Evolutionary conservation across 2,888 invertebrate species (phyloP), one percentile per base, ranked within the genome.

Genomic region (Diloba caeruleocephala): DNA sequence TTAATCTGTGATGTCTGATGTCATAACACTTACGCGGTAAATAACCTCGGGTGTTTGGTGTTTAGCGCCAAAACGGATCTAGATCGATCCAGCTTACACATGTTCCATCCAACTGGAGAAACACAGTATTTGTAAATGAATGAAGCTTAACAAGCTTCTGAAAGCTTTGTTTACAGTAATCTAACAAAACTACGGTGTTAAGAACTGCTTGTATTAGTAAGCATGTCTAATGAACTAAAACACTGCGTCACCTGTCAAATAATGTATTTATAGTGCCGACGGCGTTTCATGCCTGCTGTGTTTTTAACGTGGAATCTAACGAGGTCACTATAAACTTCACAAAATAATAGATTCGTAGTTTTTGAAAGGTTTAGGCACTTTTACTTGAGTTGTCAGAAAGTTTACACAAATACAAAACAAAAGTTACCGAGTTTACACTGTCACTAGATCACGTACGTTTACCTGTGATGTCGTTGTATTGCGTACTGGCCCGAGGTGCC

Each of bases 401-500:
- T 42, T 50, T 65, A 36, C 38, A 38, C 33, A 45, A 56, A 69
- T 60, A 67, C 61, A 64, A 69, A 71, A 53, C 42, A 60, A 58
- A 45, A 43, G 23, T 42, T 52, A 45, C 37, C 34, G 23, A 9
- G 28, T 43, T 56, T 41, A n/a, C 51, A 57, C 42, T 57, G 45
- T 41, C 38, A 52, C 56, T 60, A 50, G 39, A 38, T 57, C 51
- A 59, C 59, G n/a, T 44, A 52, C 44, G 69, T 75, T 82, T 93
- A 94, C 94, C 94, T 92, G 90, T 85, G 79, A 90, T 87, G 66
- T 92, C 93, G 87, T 90, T 93, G 88, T 91, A 92, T 78, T 92
- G 89, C 29, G 90, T 72, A 79, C 95, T 93, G 84, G 90, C 74
- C 74, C 95, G 90, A 61, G 96, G 96, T 55, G 97, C 96, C 78